Evolutionary conservation across 2,797 vertebrate genomes (phyloP).

Genomic region (Semaprochilodus insignis): DNA sequence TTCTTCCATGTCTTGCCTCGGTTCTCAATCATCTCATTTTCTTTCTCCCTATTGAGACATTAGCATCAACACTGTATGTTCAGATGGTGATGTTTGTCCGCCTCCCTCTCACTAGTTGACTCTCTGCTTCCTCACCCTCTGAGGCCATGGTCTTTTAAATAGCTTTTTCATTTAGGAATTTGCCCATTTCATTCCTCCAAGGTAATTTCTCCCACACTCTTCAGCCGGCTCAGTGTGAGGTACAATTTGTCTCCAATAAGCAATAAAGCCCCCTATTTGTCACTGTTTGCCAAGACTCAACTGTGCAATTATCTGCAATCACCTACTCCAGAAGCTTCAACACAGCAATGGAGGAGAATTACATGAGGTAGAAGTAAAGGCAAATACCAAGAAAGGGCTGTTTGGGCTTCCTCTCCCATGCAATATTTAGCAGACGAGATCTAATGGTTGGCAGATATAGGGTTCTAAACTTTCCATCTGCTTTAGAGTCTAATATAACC

Average conservation of each 20-base stretch:
- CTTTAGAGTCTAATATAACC: not conserved
- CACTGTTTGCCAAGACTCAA: slow-evolving; percentile 46
- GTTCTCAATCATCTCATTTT: slow-evolving; percentile 24
- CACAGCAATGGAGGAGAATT: slow-evolving; percentile 36
- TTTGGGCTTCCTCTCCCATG: slow-evolving; percentile 15
- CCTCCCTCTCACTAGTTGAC: not conserved
- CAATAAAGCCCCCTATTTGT: slow-evolving; percentile 53
- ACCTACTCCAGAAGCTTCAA: slow-evolving; percentile 39
- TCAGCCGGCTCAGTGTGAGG: slow-evolving; percentile 45
- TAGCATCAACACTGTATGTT: slow-evolving; percentile 13
- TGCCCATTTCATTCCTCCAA: slow-evolving; percentile 45
- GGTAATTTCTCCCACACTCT: slow-evolving; percentile 50
- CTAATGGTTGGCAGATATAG: not conserved
- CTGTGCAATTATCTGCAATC: slow-evolving; percentile 63
- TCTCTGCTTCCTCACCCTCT: not conserved
- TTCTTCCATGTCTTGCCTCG: slow-evolving; percentile 11
- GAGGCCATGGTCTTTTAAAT: slow-evolving; percentile 23
- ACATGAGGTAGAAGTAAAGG: slow-evolving; percentile 21
- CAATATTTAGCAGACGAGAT: slow-evolving; percentile 14
- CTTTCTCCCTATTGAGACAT: slow-evolving; percentile 8
- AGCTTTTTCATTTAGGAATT: slow-evolving; percentile 47
- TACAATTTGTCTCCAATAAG: slow-evolving; percentile 55
- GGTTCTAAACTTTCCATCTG: not conserved
- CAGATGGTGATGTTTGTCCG: not conserved
- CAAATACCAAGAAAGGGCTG: slow-evolving; percentile 37